Evolutionary conservation across 1,140 invertebrate species (phyloP).

Genomic region (Glomeris maerens): DNA sequence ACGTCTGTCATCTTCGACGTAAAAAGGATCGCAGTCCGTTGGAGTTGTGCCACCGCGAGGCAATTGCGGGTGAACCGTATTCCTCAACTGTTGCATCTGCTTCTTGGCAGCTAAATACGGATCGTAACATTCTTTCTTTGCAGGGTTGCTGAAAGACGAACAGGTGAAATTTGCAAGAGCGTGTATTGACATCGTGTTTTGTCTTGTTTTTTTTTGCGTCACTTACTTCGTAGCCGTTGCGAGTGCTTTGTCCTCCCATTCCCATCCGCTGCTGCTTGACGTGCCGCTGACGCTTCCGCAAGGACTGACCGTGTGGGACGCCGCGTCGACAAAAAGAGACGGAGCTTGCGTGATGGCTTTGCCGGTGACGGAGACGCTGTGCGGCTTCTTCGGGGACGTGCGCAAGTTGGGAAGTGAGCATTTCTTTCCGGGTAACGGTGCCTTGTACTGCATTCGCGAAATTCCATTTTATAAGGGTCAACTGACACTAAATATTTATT

Average conservation of each 20-base stretch:
- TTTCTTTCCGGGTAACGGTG: neutral
- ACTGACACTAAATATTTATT: slow-evolving; percentile 17
- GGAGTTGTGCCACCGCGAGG: too few relatives aligned
- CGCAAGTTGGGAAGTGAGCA: neutral
- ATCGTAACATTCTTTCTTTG: slow-evolving; percentile 36
- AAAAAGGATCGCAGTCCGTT: too few relatives aligned
- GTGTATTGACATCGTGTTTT: slow-evolving; percentile 2
- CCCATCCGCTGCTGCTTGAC: slow-evolving; percentile 17
- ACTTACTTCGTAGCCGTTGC: neutral
- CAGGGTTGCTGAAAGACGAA: slow-evolving; percentile 1
- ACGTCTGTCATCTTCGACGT: too few relatives aligned
- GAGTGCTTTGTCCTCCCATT: slow-evolving; percentile 7
- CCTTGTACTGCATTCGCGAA: neutral
- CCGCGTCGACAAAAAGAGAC: too few relatives aligned
- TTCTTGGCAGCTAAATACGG: slow-evolving; percentile 49
- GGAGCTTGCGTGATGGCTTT: neutral
- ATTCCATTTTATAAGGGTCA: too few relatives aligned
- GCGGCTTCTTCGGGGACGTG: neutral
- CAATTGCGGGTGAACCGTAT: too few relatives aligned
- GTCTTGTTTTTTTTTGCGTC: slow-evolving; percentile 12
- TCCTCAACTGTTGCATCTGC: slow-evolving; percentile 48
- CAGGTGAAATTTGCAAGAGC: neutral
- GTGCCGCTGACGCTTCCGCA: slow-evolving; percentile 1
- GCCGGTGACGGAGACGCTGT: neutral
- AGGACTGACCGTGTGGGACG: neutral